A percentile compares a stretch with the other conserved stretches of the same genome.
These are phyloP conservation scores for Silurus aristotelis DNA, from an alignment of 2,797 vertebrate genomes.

Conservation along the genomic window DNA sequence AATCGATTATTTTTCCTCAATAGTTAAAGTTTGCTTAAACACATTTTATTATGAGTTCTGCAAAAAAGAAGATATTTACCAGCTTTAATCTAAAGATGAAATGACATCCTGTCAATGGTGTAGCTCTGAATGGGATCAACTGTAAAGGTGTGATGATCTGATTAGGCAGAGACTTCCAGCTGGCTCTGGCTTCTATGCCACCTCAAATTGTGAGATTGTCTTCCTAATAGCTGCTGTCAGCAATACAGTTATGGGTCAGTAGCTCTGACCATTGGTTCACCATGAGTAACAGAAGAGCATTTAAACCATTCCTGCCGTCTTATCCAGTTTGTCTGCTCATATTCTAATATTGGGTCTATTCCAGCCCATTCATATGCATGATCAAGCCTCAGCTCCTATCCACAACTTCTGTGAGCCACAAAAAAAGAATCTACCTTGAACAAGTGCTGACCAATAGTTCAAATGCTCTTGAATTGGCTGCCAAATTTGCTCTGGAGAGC, in stretches of 20 bases:
- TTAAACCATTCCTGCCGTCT: constrained; percentile 63
- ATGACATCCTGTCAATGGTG: neutral
- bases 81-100: neutral
- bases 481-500: constrained; percentile 18
- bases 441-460: constrained; percentile 40
- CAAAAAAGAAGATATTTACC: neutral
- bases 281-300: constrained; percentile 57
- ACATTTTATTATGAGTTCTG: neutral
- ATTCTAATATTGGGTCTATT: constrained; percentile 64
- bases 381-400: constrained; percentile 73
- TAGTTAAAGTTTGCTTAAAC: neutral
- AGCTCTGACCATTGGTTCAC: constrained; percentile 64
- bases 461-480: constrained; percentile 36
- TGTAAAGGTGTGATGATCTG: constrained; percentile 69
- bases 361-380: constrained; percentile 68
- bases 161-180: constrained; percentile 73
- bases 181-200: constrained; percentile 61
- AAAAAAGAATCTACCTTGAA: constrained; percentile 68
- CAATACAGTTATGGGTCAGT: constrained; percentile 73
- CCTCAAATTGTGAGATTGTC: constrained; percentile 64
- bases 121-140: constrained; percentile 29
- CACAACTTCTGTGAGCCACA: constrained; percentile 68
- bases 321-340: constrained; percentile 72
- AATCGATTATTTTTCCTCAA: neutral
- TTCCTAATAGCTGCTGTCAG: constrained; percentile 67